Conservation (phyloP, 2,113 vertebrate genomes). For the Cygnus atratus region DNA sequence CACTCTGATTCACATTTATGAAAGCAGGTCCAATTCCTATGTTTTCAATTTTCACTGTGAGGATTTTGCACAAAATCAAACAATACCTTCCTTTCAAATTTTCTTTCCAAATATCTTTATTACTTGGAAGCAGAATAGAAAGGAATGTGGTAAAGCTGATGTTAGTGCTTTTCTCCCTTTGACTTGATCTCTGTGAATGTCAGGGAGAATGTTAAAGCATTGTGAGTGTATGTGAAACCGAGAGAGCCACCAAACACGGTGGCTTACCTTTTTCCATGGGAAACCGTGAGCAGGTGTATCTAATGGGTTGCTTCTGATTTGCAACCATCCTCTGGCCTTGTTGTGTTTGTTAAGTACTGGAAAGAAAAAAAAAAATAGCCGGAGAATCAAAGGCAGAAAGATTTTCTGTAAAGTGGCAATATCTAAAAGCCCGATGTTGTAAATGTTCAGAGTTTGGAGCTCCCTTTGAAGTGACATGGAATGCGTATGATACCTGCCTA, state of each 20-base stretch:
- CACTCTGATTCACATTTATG: not conserved
- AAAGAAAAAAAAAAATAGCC: not conserved
- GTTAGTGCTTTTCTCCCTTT: not conserved
- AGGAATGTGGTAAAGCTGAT: not conserved
- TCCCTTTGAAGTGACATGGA: slow-evolving; percentile 52
- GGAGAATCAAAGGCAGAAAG: slow-evolving; percentile 46
- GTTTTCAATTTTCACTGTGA: not conserved
- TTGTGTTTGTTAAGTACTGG: not conserved
- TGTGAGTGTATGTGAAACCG: not conserved
- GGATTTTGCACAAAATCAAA: not conserved
- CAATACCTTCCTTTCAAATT: not conserved
- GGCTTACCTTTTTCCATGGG: not conserved
- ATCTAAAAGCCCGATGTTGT: slow-evolving; percentile 14
- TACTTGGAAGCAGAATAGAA: not conserved
- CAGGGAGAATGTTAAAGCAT: not conserved
- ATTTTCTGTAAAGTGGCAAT: slow-evolving; percentile 42
- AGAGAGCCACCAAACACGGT: not conserved
- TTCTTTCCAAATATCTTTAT: not conserved
- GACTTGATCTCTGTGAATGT: not conserved
- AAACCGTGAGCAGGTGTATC: not conserved
- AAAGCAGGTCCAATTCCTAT: not conserved
- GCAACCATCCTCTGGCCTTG: not conserved
- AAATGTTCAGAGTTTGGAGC: slow-evolving; percentile 26
- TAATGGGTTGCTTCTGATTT: not conserved
- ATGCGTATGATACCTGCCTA: slow-evolving; percentile 32